Base-by-base conservation (phyloP, 2,113 vertebrate species). In the Gobiocypris rarus region DNA sequence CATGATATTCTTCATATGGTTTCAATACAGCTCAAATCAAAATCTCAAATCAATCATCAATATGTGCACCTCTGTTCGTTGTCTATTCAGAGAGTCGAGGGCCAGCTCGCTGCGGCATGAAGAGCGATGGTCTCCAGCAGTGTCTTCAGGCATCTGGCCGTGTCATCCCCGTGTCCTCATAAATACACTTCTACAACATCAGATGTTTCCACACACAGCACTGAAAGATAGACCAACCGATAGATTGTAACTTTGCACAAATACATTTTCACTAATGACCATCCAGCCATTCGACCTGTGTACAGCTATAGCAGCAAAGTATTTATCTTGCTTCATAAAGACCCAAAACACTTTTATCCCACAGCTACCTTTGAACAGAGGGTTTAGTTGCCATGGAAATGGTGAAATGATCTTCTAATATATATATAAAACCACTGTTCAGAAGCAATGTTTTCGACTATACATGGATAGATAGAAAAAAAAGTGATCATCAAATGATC, bases 341-440 rank as follows among this genome's bases (percentile, higher is more conserved):
- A 79, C 38, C 70, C 76, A 45, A 74, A 85, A 84, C 54, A 88
- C 73, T 77, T 70, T 81, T 52, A 75, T 84, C 43, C 48, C 69
- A 74, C 75, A 82, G 43, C 50, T 86, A 86, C 76, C 70, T 73
- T 81, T 88, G 77, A 86, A 73, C 82, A 71, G 71, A 81, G 77
- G 54, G 65, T 81, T 76, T 70, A 82, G 82, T 88, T 88, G 84
- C 84, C 82, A 88, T 82, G 82, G 82, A 78, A 86, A 86, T 85
- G 38, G 28, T 52, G 6, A 86, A 85, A 67, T 84, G 22, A 75
- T 86, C 84, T 77, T 71, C 73, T 75, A 50, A 58, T 70, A 81
- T 75, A 81, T n/a, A 78, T 43, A 78, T 77, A 15, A 79, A 28
- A 83, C 19, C 41, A 54, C 69, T 84, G 79, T 52, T 73, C 75